Conservation (phyloP, 2,113 vertebrate genomes). For the Passerina amoena region DNA sequence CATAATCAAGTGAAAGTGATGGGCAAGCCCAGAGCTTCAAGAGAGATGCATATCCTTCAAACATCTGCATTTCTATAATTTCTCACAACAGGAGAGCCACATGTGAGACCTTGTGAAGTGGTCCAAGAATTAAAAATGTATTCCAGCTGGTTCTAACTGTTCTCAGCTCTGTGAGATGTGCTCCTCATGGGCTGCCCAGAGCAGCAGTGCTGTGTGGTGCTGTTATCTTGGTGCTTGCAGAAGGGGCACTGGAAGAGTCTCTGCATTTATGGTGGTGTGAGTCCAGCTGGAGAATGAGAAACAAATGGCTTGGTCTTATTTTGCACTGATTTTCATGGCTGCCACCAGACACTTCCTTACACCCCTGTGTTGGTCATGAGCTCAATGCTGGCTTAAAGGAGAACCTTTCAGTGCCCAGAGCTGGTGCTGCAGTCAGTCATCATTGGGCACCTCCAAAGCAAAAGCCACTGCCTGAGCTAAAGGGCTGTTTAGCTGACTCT, state of each 20-base stretch:
- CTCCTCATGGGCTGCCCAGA: rapidly evolving
- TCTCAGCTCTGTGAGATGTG: neutral
- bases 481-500: neutral
- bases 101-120: neutral
- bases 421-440: rapidly evolving
- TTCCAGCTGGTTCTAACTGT: neutral
- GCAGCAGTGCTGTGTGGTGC: neutral
- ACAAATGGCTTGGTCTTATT: neutral
- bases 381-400: neutral
- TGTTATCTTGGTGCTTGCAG: neutral
- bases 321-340: neutral
- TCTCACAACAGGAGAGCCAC: neutral
- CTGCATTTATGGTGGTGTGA: rapidly evolving
- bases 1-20: neutral
- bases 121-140: neutral
- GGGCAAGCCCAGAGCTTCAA: neutral
- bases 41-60: neutral
- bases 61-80: neutral
- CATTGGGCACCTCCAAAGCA: rapidly evolving
- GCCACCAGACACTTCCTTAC: neutral
- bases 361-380: neutral
- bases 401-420: neutral
- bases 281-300: neutral
- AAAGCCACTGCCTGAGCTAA: neutral
- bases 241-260: neutral